These are phyloP conservation scores for Drosophila multiciliata DNA, from an alignment of 2,888 invertebrate species.

Conservation along the genomic window DNA sequence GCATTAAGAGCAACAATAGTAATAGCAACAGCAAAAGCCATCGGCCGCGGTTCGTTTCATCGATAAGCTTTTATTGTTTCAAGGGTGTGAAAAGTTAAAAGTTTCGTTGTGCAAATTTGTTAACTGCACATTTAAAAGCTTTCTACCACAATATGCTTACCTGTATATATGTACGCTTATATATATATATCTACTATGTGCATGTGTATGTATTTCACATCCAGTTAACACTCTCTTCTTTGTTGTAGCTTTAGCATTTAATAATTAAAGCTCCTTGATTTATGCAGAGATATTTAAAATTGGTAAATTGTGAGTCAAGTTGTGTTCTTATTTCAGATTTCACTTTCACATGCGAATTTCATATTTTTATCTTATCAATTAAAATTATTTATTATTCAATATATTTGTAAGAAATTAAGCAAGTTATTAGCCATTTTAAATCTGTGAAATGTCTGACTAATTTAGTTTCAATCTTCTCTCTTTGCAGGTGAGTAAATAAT, in stretches of 20 bases:
- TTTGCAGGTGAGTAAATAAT: slow-evolving; percentile 59
- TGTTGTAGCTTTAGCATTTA: neutral
- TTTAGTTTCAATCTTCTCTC: slow-evolving; percentile 11
- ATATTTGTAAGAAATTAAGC: neutral
- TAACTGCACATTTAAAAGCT: neutral
- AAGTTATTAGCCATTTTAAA: neutral
- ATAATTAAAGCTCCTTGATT: neutral
- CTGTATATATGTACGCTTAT: neutral
- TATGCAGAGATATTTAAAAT: neutral
- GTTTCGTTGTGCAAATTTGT: slow-evolving; percentile 24
- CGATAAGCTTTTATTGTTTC: slow-evolving; percentile 56
- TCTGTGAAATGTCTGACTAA: neutral
- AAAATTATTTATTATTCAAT: neutral
- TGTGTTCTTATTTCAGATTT: neutral
- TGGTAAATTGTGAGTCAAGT: neutral
- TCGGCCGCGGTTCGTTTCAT: slow-evolving; percentile 60
- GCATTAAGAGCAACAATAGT: slow-evolving; percentile 2
- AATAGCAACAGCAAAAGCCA: slow-evolving; percentile 5
- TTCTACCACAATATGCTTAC: neutral
- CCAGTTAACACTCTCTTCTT: neutral
- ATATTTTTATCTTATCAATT: neutral
- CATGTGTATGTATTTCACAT: neutral
- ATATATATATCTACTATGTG: neutral
- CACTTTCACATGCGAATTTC: neutral
- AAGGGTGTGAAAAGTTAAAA: slow-evolving; percentile 49